phyloP scores from a whole-genome alignment of 1,140 invertebrate species.

The Neodiprion pinetum region DNA sequence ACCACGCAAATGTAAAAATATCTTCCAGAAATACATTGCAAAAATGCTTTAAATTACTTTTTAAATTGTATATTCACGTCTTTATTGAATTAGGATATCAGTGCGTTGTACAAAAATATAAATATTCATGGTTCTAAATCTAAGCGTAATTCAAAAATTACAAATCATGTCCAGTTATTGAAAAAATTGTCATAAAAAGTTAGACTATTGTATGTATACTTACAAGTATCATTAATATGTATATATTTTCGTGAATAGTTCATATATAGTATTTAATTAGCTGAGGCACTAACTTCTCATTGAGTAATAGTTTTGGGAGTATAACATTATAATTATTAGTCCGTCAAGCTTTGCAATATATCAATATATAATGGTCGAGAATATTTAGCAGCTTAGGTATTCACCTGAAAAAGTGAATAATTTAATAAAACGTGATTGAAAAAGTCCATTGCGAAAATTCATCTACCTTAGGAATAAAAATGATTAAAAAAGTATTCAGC shows the following conservation, averaged over 20 bases:
- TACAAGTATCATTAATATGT: too few species aligned
- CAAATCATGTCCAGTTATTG: background rate
- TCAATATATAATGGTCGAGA: too few species aligned
- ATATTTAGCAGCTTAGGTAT: too few species aligned
- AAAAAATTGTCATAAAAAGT: background rate
- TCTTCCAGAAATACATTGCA: too few species aligned
- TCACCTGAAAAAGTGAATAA: too few species aligned
- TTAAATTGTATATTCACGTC: background rate
- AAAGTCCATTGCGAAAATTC: too few species aligned
- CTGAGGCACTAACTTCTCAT: background rate
- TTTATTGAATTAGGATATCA: background rate
- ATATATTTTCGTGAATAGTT: background rate
- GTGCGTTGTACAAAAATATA: background rate
- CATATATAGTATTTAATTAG: background rate
- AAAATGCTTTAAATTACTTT: too few species aligned
- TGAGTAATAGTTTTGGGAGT: background rate
- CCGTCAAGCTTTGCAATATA: background rate
- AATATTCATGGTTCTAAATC: background rate
- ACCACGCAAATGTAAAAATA: too few species aligned
- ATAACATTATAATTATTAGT: background rate
- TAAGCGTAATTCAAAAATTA: background rate
- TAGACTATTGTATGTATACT: too few species aligned
- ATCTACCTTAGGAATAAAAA: too few species aligned
- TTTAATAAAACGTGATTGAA: too few species aligned
- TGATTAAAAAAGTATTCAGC: too few species aligned